Evolutionary conservation across 2,888 invertebrate species (phyloP).

Genomic region (Yponomeuta cagnagella): DNA sequence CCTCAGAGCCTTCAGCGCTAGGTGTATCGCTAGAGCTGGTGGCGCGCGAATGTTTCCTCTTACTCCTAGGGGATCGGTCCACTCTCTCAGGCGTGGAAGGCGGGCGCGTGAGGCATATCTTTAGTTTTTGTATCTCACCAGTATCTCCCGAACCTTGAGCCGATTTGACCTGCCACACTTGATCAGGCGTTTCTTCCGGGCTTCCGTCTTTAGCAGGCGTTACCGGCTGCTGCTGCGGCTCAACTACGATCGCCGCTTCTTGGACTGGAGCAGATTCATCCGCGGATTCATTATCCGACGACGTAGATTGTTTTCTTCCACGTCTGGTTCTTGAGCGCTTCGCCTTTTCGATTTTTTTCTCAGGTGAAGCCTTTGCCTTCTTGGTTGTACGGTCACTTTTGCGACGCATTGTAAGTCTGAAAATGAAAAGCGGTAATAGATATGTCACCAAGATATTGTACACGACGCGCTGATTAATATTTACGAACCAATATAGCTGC

Average conservation of each 20-base stretch:
- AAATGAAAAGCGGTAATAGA: neutral
- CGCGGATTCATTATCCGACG: slow-evolving; percentile 68
- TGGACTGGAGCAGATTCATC: slow-evolving; percentile 50
- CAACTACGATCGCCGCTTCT: slow-evolving; percentile 28
- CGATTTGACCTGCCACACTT: slow-evolving; percentile 73
- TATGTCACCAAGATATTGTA: neutral
- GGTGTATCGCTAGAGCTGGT: slow-evolving; percentile 68
- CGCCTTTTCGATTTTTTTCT: slow-evolving; percentile 69
- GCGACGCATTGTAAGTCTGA: slow-evolving; percentile 78
- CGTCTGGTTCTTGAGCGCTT: slow-evolving; percentile 70
- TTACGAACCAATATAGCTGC: neutral
- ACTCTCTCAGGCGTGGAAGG: slow-evolving; percentile 70
- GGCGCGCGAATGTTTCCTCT: slow-evolving; percentile 67
- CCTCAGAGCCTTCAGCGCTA: slow-evolving; percentile 60
- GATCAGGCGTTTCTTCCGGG: slow-evolving; percentile 57
- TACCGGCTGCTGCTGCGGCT: slow-evolving; percentile 41
- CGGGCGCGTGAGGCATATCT: slow-evolving; percentile 78
- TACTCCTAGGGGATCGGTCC: slow-evolving; percentile 69
- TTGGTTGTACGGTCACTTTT: slow-evolving; percentile 83
- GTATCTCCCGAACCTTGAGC: slow-evolving; percentile 59
- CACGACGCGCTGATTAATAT: neutral
- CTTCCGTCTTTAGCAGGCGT: slow-evolving; percentile 19
- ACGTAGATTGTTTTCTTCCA: slow-evolving; percentile 73
- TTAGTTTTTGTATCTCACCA: slow-evolving; percentile 79
- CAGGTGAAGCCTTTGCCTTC: slow-evolving; percentile 80